These are phyloP conservation scores for Muraenolepis orangiensis DNA, from an alignment of 2,797 vertebrate species.

Conservation along the genomic window DNA sequence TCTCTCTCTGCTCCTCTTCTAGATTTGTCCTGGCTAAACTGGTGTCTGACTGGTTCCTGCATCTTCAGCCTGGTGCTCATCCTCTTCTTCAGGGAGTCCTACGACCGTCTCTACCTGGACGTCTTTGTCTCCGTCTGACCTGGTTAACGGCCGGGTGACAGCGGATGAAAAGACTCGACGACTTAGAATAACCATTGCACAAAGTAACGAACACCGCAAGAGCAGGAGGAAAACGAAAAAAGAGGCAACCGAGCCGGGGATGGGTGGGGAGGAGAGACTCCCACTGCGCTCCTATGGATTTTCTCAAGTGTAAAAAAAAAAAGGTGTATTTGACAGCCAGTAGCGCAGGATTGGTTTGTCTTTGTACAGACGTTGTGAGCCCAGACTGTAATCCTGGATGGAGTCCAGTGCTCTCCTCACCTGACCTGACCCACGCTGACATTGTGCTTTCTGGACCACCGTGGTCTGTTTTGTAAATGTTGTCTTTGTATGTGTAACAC, in stretches of 20 bases:
- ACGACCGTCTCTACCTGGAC: conserved; percentile 96
- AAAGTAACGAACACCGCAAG: conserved; percentile 12
- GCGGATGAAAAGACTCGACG: conserved; percentile 39
- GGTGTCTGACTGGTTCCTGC: conserved; percentile 94
- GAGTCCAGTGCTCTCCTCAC: conserved; percentile 2
- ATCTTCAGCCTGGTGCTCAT: conserved; percentile 92
- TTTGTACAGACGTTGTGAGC: not conserved
- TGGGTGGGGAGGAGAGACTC: not conserved
- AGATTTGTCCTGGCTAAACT: conserved; percentile 98
- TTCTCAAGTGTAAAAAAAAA: not conserved
- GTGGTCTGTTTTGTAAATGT: conserved; percentile 28
- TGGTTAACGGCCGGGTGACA: not conserved
- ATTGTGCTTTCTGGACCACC: conserved; percentile 21
- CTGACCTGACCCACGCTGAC: conserved; percentile 23
- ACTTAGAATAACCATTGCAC: conserved; percentile 62
- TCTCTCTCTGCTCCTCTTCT: conserved; percentile 52
- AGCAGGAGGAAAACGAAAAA: conserved; percentile 34
- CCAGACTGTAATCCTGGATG: not conserved
- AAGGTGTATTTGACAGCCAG: too few species aligned
- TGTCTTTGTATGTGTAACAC: conserved; percentile 34
- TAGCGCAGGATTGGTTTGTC: not conserved
- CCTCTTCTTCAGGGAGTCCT: conserved; percentile 94
- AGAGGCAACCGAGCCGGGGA: conserved; percentile 1
- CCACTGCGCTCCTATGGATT: not conserved
- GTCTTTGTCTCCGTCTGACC: conserved; percentile 86